Evolutionary conservation across 2,797 vertebrate genomes (phyloP), one percentile per base, ranked within the genome.

Genomic region (Alauda arvensis): DNA sequence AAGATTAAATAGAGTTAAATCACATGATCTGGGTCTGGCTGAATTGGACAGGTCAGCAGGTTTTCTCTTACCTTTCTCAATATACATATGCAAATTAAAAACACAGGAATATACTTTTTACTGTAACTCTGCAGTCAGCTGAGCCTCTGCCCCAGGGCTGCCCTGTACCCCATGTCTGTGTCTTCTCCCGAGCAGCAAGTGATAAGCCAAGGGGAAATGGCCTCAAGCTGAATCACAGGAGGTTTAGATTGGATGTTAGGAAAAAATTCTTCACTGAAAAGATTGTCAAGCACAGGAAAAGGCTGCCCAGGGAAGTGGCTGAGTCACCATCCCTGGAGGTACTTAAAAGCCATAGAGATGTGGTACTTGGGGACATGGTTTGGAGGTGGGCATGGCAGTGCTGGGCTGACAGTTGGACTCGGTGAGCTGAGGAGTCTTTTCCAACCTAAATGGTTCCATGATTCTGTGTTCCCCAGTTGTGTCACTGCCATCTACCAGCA

Each of bases 71-170:
- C 28, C 37, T 31, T 75, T 66, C 80, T 75, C 56, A 45, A 20
- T 5, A 31, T 2, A 7, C 4, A 42, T 2, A 1, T n/a, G 18
- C 33, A 29, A 70, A 67, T 29, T 7, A 21, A 77, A 87, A 40
- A 25, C 19, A 15, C 26, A 39, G 55, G 13, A 57, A 65, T 25
- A 15, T 4, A 2, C 31, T 3, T 71, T 56, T 88, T 17, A 28
- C 12, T 6, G 9, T 4, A 15, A 26, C 10, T 25, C 42, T 18
- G 62, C 3, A 1, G 39, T 10, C 19, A 20, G 31, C 31, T 21
- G 53, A 62, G 29, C 14, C 48, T 3, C 16, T 49, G 68, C 16
- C 49, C 42, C 10, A 4, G 0, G 0, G 34, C 17, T 31, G 43
- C 39, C 23, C 18, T 9, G 20, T 49, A 7, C 18, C 40, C 28